Evolutionary conservation across 2,113 vertebrate species (phyloP).

Genomic region (Procavia capensis): DNA sequence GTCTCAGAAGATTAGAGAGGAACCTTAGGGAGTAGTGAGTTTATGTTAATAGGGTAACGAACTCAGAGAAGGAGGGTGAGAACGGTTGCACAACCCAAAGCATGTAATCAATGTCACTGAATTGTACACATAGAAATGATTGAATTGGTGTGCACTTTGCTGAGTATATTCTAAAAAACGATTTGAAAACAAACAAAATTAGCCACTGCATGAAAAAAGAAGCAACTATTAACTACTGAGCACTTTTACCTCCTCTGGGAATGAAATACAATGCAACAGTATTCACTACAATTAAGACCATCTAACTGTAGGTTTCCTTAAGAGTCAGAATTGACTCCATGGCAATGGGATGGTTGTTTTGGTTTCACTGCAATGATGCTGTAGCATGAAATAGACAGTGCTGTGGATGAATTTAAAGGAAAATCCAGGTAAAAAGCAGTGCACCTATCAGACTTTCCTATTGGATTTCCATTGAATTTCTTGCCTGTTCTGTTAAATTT

Average conservation of each 20-base stretch:
- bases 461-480: neutral
- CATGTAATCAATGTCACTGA: too few relatives aligned
- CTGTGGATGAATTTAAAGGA: neutral
- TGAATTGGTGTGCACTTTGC: too few relatives aligned
- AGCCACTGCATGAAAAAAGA: neutral
- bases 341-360: too few relatives aligned
- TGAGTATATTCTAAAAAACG: too few relatives aligned
- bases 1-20: too few relatives aligned
- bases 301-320: neutral
- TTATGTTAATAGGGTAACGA: too few relatives aligned
- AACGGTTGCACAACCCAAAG: too few relatives aligned
- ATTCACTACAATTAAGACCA: neutral
- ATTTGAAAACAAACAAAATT: neutral
- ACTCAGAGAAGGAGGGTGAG: too few relatives aligned
- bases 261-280: neutral
- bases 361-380: neutral
- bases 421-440: neutral
- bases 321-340: too few relatives aligned
- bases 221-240: neutral
- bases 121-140: too few relatives aligned
- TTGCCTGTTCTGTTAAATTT: neutral
- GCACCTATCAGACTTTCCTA: neutral
- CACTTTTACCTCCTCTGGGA: neutral
- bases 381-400: neutral
- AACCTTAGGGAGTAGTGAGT: too few relatives aligned